phyloP scores from a whole-genome alignment of 2,888 invertebrate species.

The Hipparchia semele region DNA sequence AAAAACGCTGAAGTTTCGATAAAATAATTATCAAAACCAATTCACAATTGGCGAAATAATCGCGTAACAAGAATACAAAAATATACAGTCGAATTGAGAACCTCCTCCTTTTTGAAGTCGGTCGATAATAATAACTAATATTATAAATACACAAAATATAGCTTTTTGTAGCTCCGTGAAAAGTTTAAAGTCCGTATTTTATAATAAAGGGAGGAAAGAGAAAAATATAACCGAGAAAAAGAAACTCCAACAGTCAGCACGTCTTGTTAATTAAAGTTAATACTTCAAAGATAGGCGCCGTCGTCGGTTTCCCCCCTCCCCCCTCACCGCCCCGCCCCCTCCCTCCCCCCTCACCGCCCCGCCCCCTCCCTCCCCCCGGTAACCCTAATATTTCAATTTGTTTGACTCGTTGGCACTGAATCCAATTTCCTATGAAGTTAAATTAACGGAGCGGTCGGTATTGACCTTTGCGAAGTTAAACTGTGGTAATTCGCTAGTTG shows the following conservation, averaged over 20 bases:
- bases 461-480: constrained; percentile 41
- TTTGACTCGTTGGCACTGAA: constrained; percentile 37
- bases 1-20: too few species aligned
- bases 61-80: too few species aligned
- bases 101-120: too few species aligned
- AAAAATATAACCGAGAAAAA: constrained; percentile 5
- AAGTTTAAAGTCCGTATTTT: background rate
- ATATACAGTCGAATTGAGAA: too few species aligned
- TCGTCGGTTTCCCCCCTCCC: constrained; percentile 24
- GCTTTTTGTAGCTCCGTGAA: too few species aligned
- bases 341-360: background rate
- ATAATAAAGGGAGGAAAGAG: background rate
- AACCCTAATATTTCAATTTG: constrained; percentile 42
- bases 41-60: too few species aligned
- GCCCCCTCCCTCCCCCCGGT: background rate
- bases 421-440: constrained; percentile 44
- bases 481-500: constrained; percentile 35
- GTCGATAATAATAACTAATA: too few species aligned
- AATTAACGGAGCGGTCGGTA: constrained; percentile 39
- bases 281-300: constrained; percentile 27
- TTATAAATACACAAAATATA: too few species aligned
- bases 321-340: background rate
- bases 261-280: constrained; percentile 32
- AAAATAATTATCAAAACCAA: too few species aligned
- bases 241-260: background rate